A percentile compares a stretch with the other conserved stretches of the same genome.
These are phyloP conservation scores for Anarsia innoxiella DNA, from an alignment of 2,888 invertebrate genomes.

Conservation along the genomic window DNA sequence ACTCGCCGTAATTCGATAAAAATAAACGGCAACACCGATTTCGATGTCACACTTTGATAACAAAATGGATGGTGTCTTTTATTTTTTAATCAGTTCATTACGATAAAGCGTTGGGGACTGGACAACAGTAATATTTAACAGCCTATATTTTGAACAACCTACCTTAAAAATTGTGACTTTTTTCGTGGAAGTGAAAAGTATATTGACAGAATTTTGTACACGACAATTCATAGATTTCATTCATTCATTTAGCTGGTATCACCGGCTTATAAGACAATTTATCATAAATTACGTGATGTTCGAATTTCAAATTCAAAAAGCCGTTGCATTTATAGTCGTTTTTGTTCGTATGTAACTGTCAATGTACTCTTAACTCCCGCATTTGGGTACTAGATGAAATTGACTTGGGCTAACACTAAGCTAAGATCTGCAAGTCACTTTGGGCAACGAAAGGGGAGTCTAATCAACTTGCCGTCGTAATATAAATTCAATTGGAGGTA, in stretches of 20 bases:
- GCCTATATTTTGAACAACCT: constrained; percentile 35
- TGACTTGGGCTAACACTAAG: constrained; percentile 29
- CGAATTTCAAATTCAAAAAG: too few species aligned
- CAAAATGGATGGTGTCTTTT: constrained; percentile 1
- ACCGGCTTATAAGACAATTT: too few species aligned
- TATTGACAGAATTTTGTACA: neutral
- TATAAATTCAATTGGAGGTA: too few species aligned
- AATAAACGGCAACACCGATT: constrained; percentile 1
- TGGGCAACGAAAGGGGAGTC: too few species aligned
- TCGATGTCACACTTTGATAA: neutral
- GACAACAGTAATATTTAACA: constrained; percentile 31
- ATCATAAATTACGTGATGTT: too few species aligned
- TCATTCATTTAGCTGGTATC: too few species aligned
- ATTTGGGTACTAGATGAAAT: constrained; percentile 31
- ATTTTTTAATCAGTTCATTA: constrained; percentile 9
- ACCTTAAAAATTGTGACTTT: constrained; percentile 40
- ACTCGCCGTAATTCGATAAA: neutral
- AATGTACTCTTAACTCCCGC: constrained; percentile 14
- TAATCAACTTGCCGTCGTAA: too few species aligned
- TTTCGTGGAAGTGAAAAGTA: constrained; percentile 11
- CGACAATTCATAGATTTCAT: too few species aligned
- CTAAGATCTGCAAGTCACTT: too few species aligned
- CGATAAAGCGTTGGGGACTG: constrained; percentile 39
- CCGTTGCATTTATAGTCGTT: too few species aligned
- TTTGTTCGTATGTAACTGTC: too few species aligned